A percentile compares a stretch with the other conserved stretches of the same genome.
Conservation (phyloP, 2,797 vertebrate species). For the Enteromius unitaeniatus region DNA sequence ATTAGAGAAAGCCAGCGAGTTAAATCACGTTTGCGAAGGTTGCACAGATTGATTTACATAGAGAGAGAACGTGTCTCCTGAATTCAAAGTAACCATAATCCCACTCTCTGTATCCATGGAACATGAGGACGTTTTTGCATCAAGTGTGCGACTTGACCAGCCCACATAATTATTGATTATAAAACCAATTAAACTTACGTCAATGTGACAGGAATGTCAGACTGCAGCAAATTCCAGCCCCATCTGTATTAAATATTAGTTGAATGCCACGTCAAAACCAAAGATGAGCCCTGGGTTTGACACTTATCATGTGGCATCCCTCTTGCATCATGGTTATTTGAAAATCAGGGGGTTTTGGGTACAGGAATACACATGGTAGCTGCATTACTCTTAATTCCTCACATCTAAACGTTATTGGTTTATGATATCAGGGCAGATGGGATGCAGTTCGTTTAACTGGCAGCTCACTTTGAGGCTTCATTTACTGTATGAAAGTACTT, state of each 20-base stretch:
- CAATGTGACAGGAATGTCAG: constrained; percentile 16
- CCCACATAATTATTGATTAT: constrained; percentile 54
- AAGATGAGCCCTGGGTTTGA: constrained; percentile 21
- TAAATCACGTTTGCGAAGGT: constrained; percentile 71
- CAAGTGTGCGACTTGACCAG: constrained; percentile 21
- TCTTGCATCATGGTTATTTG: constrained; percentile 16
- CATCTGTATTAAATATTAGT: constrained; percentile 27
- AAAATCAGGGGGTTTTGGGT: constrained; percentile 6
- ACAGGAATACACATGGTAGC: constrained; percentile 5
- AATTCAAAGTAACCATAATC: constrained; percentile 50
- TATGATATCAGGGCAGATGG: background rate
- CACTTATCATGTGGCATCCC: constrained; percentile 30
- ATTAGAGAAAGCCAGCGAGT: constrained; percentile 71
- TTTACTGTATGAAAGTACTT: constrained; percentile 28
- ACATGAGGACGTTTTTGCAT: constrained; percentile 58
- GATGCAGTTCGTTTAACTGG: constrained; percentile 16
- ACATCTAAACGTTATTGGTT: background rate
- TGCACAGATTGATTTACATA: constrained; percentile 65
- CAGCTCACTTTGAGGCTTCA: background rate
- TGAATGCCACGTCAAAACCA: constrained; percentile 29
- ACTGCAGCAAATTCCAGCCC: background rate
- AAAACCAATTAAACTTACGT: constrained; percentile 38
- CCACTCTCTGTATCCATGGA: constrained; percentile 20
- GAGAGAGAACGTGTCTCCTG: constrained; percentile 57
- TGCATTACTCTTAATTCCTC: constrained; percentile 26